A percentile compares a stretch with the other conserved stretches of the same genome.
Conservation (phyloP, 2,797 vertebrate genomes). For the Schizopygopsis pylzovi region DNA sequence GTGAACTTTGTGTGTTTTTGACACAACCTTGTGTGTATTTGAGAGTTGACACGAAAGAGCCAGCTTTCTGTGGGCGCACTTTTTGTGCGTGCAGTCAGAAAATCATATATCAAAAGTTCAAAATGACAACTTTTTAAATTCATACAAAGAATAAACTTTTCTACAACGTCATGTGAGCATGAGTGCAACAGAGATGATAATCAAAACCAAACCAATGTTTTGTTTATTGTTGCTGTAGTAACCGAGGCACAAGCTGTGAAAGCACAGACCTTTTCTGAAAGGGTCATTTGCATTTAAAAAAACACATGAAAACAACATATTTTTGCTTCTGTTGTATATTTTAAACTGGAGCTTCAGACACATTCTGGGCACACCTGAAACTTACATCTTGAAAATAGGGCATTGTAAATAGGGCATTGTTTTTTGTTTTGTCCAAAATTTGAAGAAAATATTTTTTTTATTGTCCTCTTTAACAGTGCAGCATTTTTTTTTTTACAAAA, state of each 20-base stretch:
- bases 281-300: not conserved
- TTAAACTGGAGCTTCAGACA: not conserved
- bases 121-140: not conserved
- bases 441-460: not conserved
- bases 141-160: too few relatives aligned
- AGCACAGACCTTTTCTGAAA: not conserved
- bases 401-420: not conserved
- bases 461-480: not conserved
- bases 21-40: not conserved
- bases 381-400: not conserved
- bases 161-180: not conserved
- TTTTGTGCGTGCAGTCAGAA: not conserved
- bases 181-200: not conserved
- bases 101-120: not conserved
- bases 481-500: too few relatives aligned
- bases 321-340: not conserved
- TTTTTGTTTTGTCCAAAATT: not conserved
- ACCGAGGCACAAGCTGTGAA: not conserved
- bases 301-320: not conserved
- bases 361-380: not conserved
- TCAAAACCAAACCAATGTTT: not conserved
- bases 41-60: not conserved
- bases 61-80: not conserved
- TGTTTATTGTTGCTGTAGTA: not conserved
- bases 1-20: conserved; percentile 1